Evolutionary conservation across 1,140 invertebrate genomes (phyloP), one percentile per base, ranked within the genome.

Genomic region (Drosophila lowei): DNA sequence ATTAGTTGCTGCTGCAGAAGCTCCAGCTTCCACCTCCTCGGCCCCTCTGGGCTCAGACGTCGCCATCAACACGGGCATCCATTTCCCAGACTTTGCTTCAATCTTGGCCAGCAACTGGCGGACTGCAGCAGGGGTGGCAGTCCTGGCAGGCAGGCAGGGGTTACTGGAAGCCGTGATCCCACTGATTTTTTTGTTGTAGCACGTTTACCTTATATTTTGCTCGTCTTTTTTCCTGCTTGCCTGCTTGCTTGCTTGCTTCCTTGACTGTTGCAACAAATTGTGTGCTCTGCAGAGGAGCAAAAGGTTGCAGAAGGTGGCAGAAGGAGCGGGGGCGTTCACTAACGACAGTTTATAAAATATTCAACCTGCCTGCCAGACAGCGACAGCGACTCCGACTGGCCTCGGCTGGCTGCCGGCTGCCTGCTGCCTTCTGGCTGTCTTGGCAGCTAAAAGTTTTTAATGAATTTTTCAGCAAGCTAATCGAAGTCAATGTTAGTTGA

Each of bases 321-420:
- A 49, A 34, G 11, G 11, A 49, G 23, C 44, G 52, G 46, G 23
- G 23, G 23, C 4, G 64, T 58, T 55, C 56, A 78, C 81, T 86
- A 86, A 86, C 83, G 83, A 88, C 83, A 88, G 77, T 78, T 81
- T 88, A 86, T 86, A 86, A 86, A 86, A 88, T 88, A 86, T 86
- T 86, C 83, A 86, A 47, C 55, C 50, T 59, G 77, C 42, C 73
- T 79, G 80, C 59, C 44, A 62, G 30, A 30, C 30, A 3, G 7
- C 25, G 25, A 23, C 23, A 0, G 23, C 23, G 59, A 23, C 30
- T 34, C 3, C 30, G 18, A 5, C 43, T 48, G 28, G 8, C 43
- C 42, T 47, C n/a, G 42, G 41, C 49, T 67, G 28, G n/a, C 43
- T 79, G 11, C 38, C 70, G 52, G 9, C 46, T 59, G 44, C 56